Percentiles rank a stretch among this genome's conserved stretches.
Conservation (phyloP, 2,113 vertebrate species). For the Catagonus wagneri region DNA sequence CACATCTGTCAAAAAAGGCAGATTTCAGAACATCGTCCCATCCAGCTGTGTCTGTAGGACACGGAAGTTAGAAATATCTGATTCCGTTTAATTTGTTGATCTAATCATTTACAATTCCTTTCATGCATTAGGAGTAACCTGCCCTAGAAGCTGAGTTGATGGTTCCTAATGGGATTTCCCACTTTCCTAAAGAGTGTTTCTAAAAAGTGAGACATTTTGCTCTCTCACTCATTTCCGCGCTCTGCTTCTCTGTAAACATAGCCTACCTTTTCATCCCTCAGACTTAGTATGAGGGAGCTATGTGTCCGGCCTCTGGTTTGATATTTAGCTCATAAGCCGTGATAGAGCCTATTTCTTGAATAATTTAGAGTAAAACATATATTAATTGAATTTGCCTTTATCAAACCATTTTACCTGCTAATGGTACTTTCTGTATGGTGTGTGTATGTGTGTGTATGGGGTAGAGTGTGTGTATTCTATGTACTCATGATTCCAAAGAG, state of each 20-base stretch:
- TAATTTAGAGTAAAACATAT: constrained; percentile 44
- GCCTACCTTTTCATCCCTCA: not conserved
- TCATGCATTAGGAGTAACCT: not conserved
- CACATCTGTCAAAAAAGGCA: not conserved
- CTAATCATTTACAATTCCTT: not conserved
- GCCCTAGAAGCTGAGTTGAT: not conserved
- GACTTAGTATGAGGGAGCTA: not conserved
- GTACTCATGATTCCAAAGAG: constrained; percentile 34
- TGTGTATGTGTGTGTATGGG: constrained; percentile 7
- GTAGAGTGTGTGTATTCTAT: constrained; percentile 43
- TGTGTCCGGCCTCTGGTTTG: not conserved
- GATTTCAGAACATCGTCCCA: not conserved
- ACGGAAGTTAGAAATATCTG: not conserved
- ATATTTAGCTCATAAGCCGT: constrained; percentile 31
- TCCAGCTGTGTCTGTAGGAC: not conserved
- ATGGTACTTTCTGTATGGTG: constrained; percentile 8
- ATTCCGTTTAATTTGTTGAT: not conserved
- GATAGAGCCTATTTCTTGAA: constrained; percentile 51
- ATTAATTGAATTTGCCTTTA: constrained; percentile 61
- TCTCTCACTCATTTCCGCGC: not conserved
- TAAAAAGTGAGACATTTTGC: not conserved
- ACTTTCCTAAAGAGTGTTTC: constrained; percentile 17
- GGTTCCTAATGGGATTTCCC: not conserved
- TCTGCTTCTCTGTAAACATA: not conserved
- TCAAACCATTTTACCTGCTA: constrained; percentile 32